Evolutionary conservation across 30 jellyfish, hydroid and myxozoan species (phyloP).

Genomic region (Sanderia malayensis): DNA sequence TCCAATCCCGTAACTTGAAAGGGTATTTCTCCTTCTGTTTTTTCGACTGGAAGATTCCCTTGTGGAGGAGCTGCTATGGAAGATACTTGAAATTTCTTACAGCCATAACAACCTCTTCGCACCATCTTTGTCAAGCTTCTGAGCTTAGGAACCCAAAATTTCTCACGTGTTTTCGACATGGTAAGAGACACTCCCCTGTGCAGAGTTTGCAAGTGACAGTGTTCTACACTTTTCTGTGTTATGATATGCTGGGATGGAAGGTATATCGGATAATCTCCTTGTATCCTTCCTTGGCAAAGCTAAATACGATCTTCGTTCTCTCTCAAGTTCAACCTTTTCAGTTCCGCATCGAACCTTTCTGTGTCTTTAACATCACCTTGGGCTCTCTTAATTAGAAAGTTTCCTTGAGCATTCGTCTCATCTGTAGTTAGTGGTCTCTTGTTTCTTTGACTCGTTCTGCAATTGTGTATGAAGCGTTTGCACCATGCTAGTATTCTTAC

Average conservation of each 20-base stretch:
- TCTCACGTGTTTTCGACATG: slow-evolving; percentile 10
- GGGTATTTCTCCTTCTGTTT: neutral
- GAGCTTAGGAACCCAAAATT: slow-evolving; percentile 19
- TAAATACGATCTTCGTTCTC: neutral
- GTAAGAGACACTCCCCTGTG: slow-evolving; percentile 28
- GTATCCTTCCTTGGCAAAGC: slow-evolving; percentile 16
- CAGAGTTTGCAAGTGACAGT: slow-evolving; percentile 27
- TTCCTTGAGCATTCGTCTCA: neutral
- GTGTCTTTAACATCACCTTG: neutral
- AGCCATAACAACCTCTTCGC: neutral
- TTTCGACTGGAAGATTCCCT: neutral
- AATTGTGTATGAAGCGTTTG: neutral
- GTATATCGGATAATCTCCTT: slow-evolving; percentile 36
- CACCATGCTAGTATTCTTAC: neutral
- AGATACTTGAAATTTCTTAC: neutral
- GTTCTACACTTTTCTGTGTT: slow-evolving; percentile 3
- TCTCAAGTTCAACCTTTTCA: neutral
- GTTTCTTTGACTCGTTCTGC: neutral
- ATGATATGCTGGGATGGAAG: slow-evolving; percentile 1
- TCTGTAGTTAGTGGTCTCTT: neutral
- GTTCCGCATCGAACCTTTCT: too few relatives aligned
- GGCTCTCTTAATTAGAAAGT: neutral
- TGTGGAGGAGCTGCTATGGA: neutral
- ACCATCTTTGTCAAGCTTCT: neutral
- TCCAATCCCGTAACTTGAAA: slow-evolving; percentile 8